A percentile compares a stretch with the other conserved stretches of the same genome.
Evolutionary conservation across 2,888 invertebrate genomes (phyloP).

Genomic region (Nemapogon koenigi): DNA sequence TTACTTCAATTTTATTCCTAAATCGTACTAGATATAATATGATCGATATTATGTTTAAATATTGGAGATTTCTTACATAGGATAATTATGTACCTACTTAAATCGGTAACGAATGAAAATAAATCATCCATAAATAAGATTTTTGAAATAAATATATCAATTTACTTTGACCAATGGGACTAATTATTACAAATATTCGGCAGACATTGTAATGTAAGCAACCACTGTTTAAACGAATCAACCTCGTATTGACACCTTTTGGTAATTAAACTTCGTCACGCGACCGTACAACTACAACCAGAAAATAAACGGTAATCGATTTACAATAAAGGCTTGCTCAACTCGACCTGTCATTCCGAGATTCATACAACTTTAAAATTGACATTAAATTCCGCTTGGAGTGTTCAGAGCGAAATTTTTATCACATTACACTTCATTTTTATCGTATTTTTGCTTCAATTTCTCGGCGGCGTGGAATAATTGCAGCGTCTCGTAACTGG

Average conservation of each 20-base stretch:
- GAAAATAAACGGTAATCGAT: conserved; percentile 53
- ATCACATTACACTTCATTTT: conserved; percentile 35
- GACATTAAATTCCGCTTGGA: conserved; percentile 42
- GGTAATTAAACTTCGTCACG: conserved; percentile 56
- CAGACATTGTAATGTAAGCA: too few relatives aligned
- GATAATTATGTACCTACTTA: too few relatives aligned
- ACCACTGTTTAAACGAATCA: conserved; percentile 8
- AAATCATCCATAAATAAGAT: too few relatives aligned
- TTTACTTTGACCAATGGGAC: too few relatives aligned
- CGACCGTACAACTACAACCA: conserved; percentile 33
- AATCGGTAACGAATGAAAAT: too few relatives aligned
- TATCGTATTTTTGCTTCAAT: conserved; percentile 48
- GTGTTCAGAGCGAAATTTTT: conserved; percentile 36
- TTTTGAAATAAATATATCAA: too few relatives aligned
- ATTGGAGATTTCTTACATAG: too few relatives aligned
- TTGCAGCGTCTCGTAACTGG: conserved; percentile 38
- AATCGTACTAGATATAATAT: too few relatives aligned
- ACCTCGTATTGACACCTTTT: conserved; percentile 52
- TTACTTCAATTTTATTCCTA: too few relatives aligned
- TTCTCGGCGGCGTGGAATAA: conserved; percentile 52
- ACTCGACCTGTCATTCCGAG: conserved; percentile 11
- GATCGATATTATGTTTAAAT: too few relatives aligned
- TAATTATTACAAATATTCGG: too few relatives aligned
- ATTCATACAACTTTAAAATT: conserved; percentile 27
- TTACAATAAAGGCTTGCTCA: conserved; percentile 43